Conservation (phyloP, 1,140 invertebrate genomes). For the Ips nitidus region DNA sequence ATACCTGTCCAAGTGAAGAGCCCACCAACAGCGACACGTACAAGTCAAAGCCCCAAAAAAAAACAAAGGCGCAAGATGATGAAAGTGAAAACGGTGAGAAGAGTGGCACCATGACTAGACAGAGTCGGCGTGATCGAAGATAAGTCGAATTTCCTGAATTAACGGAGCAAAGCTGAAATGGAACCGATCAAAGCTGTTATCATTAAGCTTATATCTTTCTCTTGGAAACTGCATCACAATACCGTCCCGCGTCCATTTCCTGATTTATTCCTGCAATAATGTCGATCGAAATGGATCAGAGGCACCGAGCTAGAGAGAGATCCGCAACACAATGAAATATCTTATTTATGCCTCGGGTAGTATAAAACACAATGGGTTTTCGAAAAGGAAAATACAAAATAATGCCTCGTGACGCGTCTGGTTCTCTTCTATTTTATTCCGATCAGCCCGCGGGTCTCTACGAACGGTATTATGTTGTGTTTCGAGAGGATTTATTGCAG, state of each 20-base stretch:
- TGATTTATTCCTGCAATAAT: slow-evolving; percentile 26
- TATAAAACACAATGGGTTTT: slow-evolving; percentile 23
- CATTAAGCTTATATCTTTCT: neutral
- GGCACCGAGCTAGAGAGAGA: neutral
- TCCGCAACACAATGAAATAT: slow-evolving; percentile 26
- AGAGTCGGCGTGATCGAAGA: too few species aligned
- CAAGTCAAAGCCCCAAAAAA: neutral
- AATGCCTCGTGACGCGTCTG: slow-evolving; percentile 26
- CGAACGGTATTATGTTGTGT: slow-evolving; percentile 13
- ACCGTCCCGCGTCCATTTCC: neutral
- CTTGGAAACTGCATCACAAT: slow-evolving; percentile 4
- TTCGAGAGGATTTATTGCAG: slow-evolving; percentile 10
- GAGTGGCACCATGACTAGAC: neutral
- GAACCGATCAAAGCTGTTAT: neutral
- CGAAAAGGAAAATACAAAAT: slow-evolving; percentile 26
- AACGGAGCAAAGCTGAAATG: neutral
- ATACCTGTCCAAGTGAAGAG: neutral
- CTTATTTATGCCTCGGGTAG: slow-evolving; percentile 27
- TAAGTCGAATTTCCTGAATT: neutral
- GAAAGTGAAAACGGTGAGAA: neutral
- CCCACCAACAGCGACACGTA: neutral
- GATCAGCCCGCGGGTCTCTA: slow-evolving; percentile 5
- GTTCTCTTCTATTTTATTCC: slow-evolving; percentile 26
- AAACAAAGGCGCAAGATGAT: neutral
- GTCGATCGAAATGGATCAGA: slow-evolving; percentile 24